phyloP scores from a whole-genome alignment of 2,797 vertebrate species.

The Poeciliopsis presidionis region DNA sequence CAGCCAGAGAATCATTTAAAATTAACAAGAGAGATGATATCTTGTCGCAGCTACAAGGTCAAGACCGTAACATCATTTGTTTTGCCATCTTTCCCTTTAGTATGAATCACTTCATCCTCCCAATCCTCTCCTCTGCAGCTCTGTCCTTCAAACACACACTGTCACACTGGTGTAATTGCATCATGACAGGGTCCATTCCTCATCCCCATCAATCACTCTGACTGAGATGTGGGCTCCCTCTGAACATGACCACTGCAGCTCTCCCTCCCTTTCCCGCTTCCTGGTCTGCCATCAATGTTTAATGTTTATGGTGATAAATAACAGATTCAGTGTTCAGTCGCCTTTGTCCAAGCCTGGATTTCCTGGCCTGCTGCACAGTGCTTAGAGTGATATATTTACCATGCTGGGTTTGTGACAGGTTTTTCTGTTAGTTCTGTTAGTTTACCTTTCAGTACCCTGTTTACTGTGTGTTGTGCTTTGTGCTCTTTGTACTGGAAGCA shows the following conservation, averaged over 20 bases:
- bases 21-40: constrained; percentile 65
- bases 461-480: constrained; percentile 18
- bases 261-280: constrained; percentile 21
- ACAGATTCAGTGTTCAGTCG: constrained; percentile 49
- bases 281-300: constrained; percentile 56
- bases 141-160: constrained; percentile 76
- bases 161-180: constrained; percentile 71
- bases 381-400: constrained; percentile 63
- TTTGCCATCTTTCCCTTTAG: constrained; percentile 47
- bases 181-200: constrained; percentile 67
- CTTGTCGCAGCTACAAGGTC: constrained; percentile 64
- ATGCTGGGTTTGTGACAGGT: constrained; percentile 60
- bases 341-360: constrained; percentile 41
- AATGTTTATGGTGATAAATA: constrained; percentile 68
- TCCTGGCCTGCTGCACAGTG: constrained; percentile 54
- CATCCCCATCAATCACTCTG: constrained; percentile 70
- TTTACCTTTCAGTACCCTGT: constrained; percentile 27
- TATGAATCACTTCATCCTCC: constrained; percentile 60
- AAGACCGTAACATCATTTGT: constrained; percentile 64
- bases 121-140: constrained; percentile 30
- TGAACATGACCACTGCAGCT: constrained; percentile 46
- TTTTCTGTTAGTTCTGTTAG: constrained; percentile 33
- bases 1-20: constrained; percentile 54
- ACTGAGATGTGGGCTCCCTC: constrained; percentile 57
- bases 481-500: constrained; percentile 24